A percentile compares a stretch with the other conserved stretches of the same genome.
Evolutionary conservation across 2,797 vertebrate genomes (phyloP).

Genomic region (Squalus acanthias): DNA sequence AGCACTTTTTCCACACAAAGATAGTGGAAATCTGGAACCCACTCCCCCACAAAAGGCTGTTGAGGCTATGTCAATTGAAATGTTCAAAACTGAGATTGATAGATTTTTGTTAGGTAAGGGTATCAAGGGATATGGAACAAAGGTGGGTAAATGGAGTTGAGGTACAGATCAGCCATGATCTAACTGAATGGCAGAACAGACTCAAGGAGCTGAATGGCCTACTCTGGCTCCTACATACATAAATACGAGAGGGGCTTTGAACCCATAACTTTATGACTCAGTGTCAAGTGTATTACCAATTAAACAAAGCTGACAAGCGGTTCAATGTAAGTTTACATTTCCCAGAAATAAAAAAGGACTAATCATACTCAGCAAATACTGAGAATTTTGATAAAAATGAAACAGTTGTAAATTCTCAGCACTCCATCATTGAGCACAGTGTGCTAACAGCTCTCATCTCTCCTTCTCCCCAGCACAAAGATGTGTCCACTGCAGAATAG

Average conservation of each 20-base stretch:
- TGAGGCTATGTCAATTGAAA: no score
- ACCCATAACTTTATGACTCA: not conserved
- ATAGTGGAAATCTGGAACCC: not conserved
- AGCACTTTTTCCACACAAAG: no score
- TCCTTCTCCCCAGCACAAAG: not conserved
- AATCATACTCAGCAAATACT: not conserved
- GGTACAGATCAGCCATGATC: not conserved
- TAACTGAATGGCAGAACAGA: not conserved
- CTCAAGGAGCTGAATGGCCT: not conserved
- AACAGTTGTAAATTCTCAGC: not conserved
- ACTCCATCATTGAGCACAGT: not conserved
- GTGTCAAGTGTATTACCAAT: not conserved
- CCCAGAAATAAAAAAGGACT: not conserved
- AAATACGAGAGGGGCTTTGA: not conserved
- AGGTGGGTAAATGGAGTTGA: no score
- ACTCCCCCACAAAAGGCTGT: not conserved
- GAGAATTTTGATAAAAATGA: conserved; percentile 21
- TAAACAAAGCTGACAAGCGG: not conserved
- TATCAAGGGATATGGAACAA: not conserved
- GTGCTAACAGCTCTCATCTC: not conserved
- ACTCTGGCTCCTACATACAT: not conserved
- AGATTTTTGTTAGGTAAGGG: no score
- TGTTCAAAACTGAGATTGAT: no score
- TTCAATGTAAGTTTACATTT: not conserved
- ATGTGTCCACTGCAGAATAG: not conserved